Conservation (phyloP, 2,113 vertebrate species). For the Pelodiscus sinensis region DNA sequence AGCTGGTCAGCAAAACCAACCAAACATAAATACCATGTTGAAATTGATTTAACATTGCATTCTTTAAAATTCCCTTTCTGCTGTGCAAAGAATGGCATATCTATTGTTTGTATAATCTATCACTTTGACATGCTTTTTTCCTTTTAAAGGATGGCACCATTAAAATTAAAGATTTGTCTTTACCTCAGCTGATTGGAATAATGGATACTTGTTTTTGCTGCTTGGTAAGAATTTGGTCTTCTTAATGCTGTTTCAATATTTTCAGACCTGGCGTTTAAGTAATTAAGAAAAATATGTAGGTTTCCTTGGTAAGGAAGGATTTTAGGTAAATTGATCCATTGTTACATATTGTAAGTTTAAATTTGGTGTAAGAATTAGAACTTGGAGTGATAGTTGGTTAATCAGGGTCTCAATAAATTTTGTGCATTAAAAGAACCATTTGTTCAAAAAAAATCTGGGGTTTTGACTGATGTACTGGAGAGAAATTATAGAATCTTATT, state of each 20-base stretch:
- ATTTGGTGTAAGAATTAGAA: background rate
- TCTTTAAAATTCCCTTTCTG: background rate
- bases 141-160: slow-evolving; percentile 89
- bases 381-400: background rate
- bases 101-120: background rate
- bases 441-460: background rate
- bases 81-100: background rate
- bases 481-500: background rate
- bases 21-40: background rate
- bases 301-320: background rate
- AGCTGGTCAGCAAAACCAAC: background rate
- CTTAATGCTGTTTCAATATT: slow-evolving; percentile 9
- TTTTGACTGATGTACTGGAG: background rate
- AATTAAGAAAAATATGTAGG: background rate
- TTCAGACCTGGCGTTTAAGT: slow-evolving; percentile 1
- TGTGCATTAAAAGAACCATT: background rate
- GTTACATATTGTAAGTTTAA: background rate
- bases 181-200: slow-evolving; percentile 95
- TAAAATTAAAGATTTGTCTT: slow-evolving; percentile 93
- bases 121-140: background rate
- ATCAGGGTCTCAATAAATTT: background rate
- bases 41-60: background rate
- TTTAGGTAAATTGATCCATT: background rate
- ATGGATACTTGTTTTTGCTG: slow-evolving; percentile 99
- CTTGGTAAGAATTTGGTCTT: slow-evolving; percentile 84